phyloP scores from a whole-genome alignment of 2,113 vertebrate species.

The Plotosus lineatus region DNA sequence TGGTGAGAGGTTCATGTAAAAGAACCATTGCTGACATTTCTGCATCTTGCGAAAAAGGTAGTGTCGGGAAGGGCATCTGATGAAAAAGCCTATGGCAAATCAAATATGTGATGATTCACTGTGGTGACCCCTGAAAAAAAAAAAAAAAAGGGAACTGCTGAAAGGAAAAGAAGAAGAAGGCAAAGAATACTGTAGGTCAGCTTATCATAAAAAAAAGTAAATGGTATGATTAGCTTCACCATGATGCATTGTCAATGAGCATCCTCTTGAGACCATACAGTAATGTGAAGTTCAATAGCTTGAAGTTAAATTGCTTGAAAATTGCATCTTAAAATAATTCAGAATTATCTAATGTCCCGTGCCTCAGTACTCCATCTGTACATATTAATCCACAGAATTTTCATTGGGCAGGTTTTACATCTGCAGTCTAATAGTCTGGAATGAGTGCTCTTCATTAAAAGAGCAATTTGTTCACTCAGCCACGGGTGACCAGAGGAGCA shows the following conservation, averaged over 20 bases:
- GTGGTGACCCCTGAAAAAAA: too few species aligned
- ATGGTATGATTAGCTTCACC: neutral
- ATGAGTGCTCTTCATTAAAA: constrained; percentile 42
- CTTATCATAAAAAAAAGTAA: neutral
- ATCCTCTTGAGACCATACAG: neutral
- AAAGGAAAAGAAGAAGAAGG: too few species aligned
- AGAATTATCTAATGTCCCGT: constrained; percentile 17
- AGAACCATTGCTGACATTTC: too few species aligned
- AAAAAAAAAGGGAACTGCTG: too few species aligned
- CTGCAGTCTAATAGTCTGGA: constrained; percentile 36
- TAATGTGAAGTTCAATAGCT: constrained; percentile 7
- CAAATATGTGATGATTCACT: too few species aligned
- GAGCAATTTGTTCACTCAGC: constrained; percentile 52
- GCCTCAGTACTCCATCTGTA: constrained; percentile 20
- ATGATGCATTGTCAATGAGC: constrained; percentile 12
- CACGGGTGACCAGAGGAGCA: constrained; percentile 41
- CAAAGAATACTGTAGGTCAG: neutral
- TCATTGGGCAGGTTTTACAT: constrained; percentile 1
- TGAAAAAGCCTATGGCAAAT: too few species aligned
- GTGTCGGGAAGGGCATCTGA: too few species aligned
- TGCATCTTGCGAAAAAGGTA: too few species aligned
- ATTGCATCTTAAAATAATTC: constrained; percentile 20
- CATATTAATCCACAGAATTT: constrained; percentile 22
- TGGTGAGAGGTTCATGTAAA: too few species aligned
- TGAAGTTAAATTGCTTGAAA: constrained; percentile 20